Percentiles rank a stretch among this genome's conserved stretches.
Evolutionary conservation across 2,888 invertebrate species (phyloP).

Genomic region (Colostygia pectinataria): DNA sequence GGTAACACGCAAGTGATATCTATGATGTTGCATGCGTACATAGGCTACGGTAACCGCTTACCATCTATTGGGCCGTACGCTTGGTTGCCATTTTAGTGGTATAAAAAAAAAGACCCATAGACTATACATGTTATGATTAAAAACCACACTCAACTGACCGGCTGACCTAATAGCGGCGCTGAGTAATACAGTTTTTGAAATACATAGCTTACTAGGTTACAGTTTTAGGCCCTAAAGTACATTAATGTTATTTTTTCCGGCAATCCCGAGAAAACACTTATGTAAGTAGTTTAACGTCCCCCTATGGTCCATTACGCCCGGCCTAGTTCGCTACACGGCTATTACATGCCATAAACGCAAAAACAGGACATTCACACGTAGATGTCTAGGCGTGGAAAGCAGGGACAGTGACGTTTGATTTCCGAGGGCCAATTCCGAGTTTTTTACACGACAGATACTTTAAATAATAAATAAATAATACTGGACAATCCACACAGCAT

Average conservation of each 20-base stretch:
- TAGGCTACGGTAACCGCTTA: too few species aligned
- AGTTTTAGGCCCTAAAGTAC: background rate
- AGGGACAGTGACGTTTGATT: constrained; percentile 4
- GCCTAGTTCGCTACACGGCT: constrained; percentile 8
- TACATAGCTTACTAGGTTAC: background rate
- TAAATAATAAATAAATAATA: too few species aligned
- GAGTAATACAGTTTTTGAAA: background rate
- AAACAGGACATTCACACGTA: constrained; percentile 19
- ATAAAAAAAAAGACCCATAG: too few species aligned
- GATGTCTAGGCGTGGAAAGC: constrained; percentile 7
- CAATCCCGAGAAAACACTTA: constrained; percentile 17
- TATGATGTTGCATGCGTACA: too few species aligned
- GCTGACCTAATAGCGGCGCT: too few species aligned
- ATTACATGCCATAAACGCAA: constrained; percentile 20
- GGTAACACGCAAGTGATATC: too few species aligned
- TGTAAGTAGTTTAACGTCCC: constrained; percentile 12
- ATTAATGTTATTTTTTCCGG: constrained; percentile 25
- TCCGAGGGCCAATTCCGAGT: too few species aligned
- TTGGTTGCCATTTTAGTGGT: too few species aligned
- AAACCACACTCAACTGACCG: background rate
- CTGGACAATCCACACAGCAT: too few species aligned
- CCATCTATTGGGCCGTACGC: too few species aligned
- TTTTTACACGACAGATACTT: too few species aligned
- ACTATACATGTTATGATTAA: too few species aligned
- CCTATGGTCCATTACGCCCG: constrained; percentile 9